Evolutionary conservation across 2,113 vertebrate species (phyloP), one percentile per base, ranked within the genome.

Genomic region (Spheniscus mendiculus): DNA sequence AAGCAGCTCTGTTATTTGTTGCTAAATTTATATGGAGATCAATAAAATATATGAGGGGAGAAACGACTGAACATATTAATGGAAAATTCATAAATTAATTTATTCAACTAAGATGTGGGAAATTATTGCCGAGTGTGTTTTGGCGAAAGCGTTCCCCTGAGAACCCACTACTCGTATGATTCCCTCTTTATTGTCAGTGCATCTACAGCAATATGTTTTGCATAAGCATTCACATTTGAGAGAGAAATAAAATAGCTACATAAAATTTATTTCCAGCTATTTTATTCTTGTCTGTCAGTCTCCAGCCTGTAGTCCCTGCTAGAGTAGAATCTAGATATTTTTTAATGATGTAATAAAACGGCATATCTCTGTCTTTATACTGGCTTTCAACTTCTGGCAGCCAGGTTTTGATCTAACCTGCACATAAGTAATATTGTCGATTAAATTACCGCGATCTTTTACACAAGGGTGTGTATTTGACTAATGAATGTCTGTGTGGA

Each of bases 41-140:
- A 86, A 96, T 97, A 97, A 98, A 95, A 90, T 96, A 96, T 87
- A 97, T 82, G 93, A 95, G 85, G 88, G 91, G 77, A 88, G 83
- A 94, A 97, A 96, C 6, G 32, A 83, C 29, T 81, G 90, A 87
- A 96, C 73, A 87, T 89, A 95, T 89, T 90, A 88, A 90, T 74
- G 70, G 96, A 96, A 96, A 95, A 97, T 93, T 96, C 93, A 95
- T 89, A 94, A 96, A 97, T 96, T 97, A 95, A 96, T 97, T 96
- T 97, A 95, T 97, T 92, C 96, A 96, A 92, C 90, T 52, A 96
- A 96, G 91, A 93, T 65, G 76, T 82, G 69, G 95, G 95, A 90
- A 96, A 96, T 97, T 93, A 97, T 76, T 95, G 93, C 71, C 63
- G 73, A 94, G 78, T 90, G 82, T 97, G 91, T 97, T 97, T 97